Evolutionary conservation across 2,113 vertebrate genomes (phyloP).

Genomic region (Leptobrachium ailaonicum): DNA sequence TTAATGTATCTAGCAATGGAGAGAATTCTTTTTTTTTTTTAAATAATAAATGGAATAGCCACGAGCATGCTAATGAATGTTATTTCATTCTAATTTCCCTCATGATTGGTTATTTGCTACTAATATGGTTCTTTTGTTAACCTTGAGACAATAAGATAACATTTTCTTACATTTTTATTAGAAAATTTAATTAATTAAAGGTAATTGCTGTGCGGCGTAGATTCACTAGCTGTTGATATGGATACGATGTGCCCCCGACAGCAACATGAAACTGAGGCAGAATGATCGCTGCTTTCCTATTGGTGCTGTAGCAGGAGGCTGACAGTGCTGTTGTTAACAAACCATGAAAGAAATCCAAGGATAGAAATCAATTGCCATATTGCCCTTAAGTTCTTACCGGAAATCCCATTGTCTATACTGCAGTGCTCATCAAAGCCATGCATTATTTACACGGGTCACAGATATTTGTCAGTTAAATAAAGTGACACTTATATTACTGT

Average conservation of each 20-base stretch:
- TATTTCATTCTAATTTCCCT: neutral
- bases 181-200: no score
- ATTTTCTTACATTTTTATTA: neutral
- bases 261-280: no score
- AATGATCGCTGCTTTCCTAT: no score
- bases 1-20: neutral
- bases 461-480: conserved; percentile 7
- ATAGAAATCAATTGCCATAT: neutral
- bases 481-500: no score
- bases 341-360: neutral
- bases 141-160: neutral
- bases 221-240: no score
- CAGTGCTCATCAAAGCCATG: no score
- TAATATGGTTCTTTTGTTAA: conserved; percentile 5
- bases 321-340: neutral
- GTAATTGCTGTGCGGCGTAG: no score
- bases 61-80: conserved; percentile 9
- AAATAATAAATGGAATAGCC: conserved; percentile 14
- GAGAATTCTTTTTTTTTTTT: neutral
- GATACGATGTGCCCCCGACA: no score
- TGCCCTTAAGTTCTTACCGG: neutral
- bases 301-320: neutral
- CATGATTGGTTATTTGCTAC: neutral
- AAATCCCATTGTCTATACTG: neutral
- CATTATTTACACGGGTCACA: neutral